Conservation (phyloP, 2,797 vertebrate genomes). For the Ctenochaetus hawaiiensis region DNA sequence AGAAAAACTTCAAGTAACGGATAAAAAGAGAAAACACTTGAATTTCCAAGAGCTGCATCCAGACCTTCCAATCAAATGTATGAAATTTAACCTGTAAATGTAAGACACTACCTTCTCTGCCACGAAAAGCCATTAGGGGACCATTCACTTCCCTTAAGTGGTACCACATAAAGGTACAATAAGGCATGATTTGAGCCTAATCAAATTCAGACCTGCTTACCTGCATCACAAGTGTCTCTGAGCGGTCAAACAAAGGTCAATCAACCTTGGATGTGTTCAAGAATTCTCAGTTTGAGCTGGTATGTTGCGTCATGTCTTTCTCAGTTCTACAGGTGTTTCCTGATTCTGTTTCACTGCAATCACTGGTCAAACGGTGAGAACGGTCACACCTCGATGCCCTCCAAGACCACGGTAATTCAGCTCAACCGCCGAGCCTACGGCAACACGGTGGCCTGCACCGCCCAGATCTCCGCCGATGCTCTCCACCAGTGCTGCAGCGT, state of each 20-base stretch:
- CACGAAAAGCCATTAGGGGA: conserved; percentile 22
- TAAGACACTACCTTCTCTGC: not conserved
- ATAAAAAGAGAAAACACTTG: no score
- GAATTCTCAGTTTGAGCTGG: not conserved
- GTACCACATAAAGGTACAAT: conserved; percentile 46
- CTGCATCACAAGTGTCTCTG: not conserved
- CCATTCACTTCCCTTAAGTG: conserved; percentile 3
- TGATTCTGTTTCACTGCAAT: conserved; percentile 84
- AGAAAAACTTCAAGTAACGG: no score
- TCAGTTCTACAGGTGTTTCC: conserved; percentile 92
- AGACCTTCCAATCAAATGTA: conserved; percentile 4
- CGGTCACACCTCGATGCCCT: conserved; percentile 73
- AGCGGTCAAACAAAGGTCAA: conserved; percentile 1
- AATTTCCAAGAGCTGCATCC: not conserved
- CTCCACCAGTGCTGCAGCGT: conserved; percentile 57
- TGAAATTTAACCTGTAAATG: not conserved
- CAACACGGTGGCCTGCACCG: conserved; percentile 69
- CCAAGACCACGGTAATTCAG: conserved; percentile 84
- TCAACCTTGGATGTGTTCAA: not conserved
- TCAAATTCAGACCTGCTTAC: conserved; percentile 2
- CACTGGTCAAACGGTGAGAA: conserved; percentile 62
- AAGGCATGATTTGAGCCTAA: conserved; percentile 23
- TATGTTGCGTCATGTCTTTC: conserved; percentile 24
- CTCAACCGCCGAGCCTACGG: conserved; percentile 79
- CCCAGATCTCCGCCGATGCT: conserved; percentile 68